Base-by-base conservation (phyloP, 2,888 invertebrate genomes). In the Gymnoscelis rufifasciata region DNA sequence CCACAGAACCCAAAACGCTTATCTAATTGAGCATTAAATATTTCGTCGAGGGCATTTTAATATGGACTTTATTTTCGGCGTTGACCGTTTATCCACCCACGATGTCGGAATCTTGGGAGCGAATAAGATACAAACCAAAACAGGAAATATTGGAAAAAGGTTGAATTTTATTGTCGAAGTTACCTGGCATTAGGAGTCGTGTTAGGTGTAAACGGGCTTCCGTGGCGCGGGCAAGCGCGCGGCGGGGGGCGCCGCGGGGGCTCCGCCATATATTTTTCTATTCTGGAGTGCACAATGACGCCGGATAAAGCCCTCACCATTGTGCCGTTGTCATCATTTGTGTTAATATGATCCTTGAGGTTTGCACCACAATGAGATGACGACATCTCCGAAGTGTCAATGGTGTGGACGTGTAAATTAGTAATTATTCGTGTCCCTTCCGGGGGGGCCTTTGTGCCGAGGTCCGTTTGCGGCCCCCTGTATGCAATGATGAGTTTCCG, bases 11-110 rank as follows among this genome's bases (percentile, higher is more conserved):
- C 73, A 83, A 83, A 86, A 82, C 81, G 82, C 81, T 84, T 86
- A 86, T 84, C 84, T 86, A 87, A 86, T 86, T 87, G 83, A 86
- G 84, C 79, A 83, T 86, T 84, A 86, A 86, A 83, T 83, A 86
- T 83, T 83, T 88, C 87, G 77, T 83, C 83, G 86, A 80, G 78
- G 73, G 73, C 78, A 83, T 83, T 84, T 84, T 83, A 35, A 83
- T 86, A 80, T 82, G 75, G 68, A 76, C 78, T 87, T 84, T 83
- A 83, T 86, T 79, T 82, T 81, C 66, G 73, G 66, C 77, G 72
- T 71, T 71, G 70, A 76, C 76, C 78, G 78, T 82, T 83, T 81
- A 79, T 87, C 78, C 84, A 83, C 86, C 84, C 83, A 87, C 86
- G 83, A 72, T 78, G 83, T 66, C 70, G 78, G 78, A 74, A 77